Evolutionary conservation across 2,113 vertebrate genomes (phyloP), one percentile per base, ranked within the genome.

Genomic region (Triplophysa siluroides): DNA sequence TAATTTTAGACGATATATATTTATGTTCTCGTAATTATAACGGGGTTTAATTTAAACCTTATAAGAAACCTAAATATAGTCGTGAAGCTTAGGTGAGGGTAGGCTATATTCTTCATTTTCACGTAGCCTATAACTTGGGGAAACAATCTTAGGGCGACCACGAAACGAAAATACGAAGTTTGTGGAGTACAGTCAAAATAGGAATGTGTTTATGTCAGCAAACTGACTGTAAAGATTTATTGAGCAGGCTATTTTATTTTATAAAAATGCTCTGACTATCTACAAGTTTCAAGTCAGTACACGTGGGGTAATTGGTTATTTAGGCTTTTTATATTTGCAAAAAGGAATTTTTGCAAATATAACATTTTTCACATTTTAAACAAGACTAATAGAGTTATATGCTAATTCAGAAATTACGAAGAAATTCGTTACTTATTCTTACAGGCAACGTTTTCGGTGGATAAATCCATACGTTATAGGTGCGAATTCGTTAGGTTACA

Each of bases 401-500:
- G 2, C 43, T 45, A 43, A 43, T 8, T 74, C 0, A 60, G 23
- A 23, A 3, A n/a, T 41, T 23, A 60, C n/a, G 21, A 61, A 60
- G 2, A 24, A 43, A 18, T 60, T 60, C 33, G n/a, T 74, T 74
- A 24, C 12, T 11, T 13, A 23, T 24, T 74, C 33, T 12, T 43
- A 58, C 69, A 71, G 11, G 50, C 26, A 38, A 3, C 52, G 11
- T 72, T 3, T 72, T 58, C n/a, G 12, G 26, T 33, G 8, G 1
- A 72, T 38, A 19, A 38, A 38, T 72, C 1, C 19, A 72, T 14
- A 18, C 21, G 33, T 6, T n/a, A 19, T 60, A 43, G 14, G 1
- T 43, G 21, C 24, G n/a, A 61, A 61, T 74, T 60, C 52, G 71
- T 74, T 60, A 19, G 2, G 14, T n/a, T 74, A 24, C 33, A 60